phyloP scores from a whole-genome alignment of 2,113 vertebrate genomes.

The Trematocara variabile region DNA sequence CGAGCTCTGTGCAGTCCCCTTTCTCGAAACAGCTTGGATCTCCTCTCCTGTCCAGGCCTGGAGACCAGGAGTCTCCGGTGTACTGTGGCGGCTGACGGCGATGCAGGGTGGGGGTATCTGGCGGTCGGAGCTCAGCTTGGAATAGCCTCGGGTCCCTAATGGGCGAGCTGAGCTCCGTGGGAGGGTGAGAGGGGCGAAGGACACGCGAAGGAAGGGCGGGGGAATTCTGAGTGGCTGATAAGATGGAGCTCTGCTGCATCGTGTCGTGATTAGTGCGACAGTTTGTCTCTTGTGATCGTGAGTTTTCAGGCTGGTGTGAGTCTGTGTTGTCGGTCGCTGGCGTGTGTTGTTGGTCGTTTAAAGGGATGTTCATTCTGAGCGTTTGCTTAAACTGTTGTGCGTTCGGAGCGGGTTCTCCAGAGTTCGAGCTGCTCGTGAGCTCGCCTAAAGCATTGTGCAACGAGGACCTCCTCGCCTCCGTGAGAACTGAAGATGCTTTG shows the following conservation, averaged over 20 bases:
- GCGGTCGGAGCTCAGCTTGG: slow-evolving; percentile 46
- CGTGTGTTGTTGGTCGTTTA: slow-evolving; percentile 53
- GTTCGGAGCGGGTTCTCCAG: slow-evolving; percentile 29
- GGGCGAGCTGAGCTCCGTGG: slow-evolving; percentile 66
- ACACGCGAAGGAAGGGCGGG: slow-evolving; percentile 61
- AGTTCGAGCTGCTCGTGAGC: neutral
- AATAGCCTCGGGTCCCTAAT: slow-evolving; percentile 67
- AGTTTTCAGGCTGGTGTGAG: slow-evolving; percentile 44
- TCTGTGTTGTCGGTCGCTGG: slow-evolving; percentile 45
- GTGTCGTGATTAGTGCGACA: neutral
- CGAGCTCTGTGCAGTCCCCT: slow-evolving; percentile 55
- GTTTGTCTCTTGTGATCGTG: slow-evolving; percentile 12
- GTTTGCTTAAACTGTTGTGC: slow-evolving; percentile 55
- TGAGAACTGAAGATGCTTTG: slow-evolving; percentile 60
- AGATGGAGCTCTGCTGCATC: slow-evolving; percentile 8
- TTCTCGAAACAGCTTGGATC: slow-evolving; percentile 19
- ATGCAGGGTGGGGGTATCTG: slow-evolving; percentile 70
- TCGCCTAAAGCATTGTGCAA: slow-evolving; percentile 54
- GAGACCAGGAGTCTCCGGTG: slow-evolving; percentile 56
- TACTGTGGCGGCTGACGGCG: slow-evolving; percentile 69
- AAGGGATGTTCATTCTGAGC: slow-evolving; percentile 77
- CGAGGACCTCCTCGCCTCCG: slow-evolving; percentile 48
- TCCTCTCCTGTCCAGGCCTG: slow-evolving; percentile 11
- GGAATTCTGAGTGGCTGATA: slow-evolving; percentile 22
- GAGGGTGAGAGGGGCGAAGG: slow-evolving; percentile 52